Base-by-base conservation (phyloP, 1,140 invertebrate species). In the Paralvinella palmiformis region DNA sequence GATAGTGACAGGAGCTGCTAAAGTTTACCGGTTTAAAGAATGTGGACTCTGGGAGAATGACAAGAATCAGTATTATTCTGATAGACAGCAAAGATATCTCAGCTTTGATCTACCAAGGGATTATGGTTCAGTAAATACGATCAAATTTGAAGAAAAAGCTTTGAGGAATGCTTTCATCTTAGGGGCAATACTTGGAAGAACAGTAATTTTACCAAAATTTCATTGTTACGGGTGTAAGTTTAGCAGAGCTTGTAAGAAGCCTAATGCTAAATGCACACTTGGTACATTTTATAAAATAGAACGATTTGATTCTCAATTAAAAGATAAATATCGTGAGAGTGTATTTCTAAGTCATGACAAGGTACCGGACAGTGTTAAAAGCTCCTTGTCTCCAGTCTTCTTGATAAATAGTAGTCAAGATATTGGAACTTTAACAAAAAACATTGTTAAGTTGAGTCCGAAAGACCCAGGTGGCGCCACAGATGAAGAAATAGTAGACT, bases 11-110 rank as follows among this genome's bases (percentile, higher is more conserved):
- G 24, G 24, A 27, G 50, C 50, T 7, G 50, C 50, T 27, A 53
- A 53, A 22, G 52, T 64, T n/a, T 64, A 64, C 56, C 52, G 62
- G 5, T 57, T 59, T 37, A 64, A 64, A 29, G 62, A 64, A 32
- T 36, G 31, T 27, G 27, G 35, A 4, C 52, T 41, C n/a, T 64
- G 62, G 62, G 32, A 60, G 53, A 36, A 58, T 17, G 62, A 64
- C 44, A 37, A 48, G 36, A 36, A 60, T 7, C 20, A 32, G 29
- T 64, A 64, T 37, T 64, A 64, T 29, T 57, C 61, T 20, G 27
- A 35, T 20, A n/a, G 10, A 5, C 3, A 37, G 27, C 20, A 3
- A 1, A 50, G 35, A n/a, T 63, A 63, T 50, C 24, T 63, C 22
- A 53, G 13, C n/a, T 63, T 48, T 31, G 37, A 45, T 31, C 52